Evolutionary conservation across 2,113 vertebrate species (phyloP).

Genomic region (Pionites leucogaster): DNA sequence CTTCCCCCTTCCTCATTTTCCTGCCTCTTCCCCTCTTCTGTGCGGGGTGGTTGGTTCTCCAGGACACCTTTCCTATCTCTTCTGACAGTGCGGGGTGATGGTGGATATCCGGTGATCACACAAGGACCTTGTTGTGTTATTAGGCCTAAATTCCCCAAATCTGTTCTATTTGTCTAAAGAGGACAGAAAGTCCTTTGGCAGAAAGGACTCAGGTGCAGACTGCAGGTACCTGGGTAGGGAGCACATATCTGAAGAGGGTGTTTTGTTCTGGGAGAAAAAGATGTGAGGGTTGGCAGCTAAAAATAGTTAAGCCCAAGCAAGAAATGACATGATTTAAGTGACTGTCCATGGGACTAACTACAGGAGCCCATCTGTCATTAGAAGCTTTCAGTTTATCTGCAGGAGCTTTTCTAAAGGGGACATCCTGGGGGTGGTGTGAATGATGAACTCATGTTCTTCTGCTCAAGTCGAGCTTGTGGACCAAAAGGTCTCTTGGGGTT

Average conservation of each 20-base stretch:
- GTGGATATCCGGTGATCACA: neutral
- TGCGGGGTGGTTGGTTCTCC: rapidly evolving
- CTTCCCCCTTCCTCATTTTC: neutral
- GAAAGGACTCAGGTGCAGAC: neutral
- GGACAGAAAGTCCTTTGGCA: neutral
- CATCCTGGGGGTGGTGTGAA: neutral
- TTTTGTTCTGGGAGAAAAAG: neutral
- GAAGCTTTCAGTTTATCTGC: neutral
- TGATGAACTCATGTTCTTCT: rapidly evolving
- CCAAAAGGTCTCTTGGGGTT: neutral
- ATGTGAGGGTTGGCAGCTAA: neutral
- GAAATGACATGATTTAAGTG: neutral
- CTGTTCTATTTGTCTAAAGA: neutral
- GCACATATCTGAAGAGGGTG: neutral
- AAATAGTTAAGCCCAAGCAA: neutral
- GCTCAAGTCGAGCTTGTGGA: neutral
- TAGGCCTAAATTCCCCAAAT: neutral
- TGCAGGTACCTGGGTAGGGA: neutral
- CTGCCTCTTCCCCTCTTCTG: neutral
- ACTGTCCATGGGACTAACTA: neutral
- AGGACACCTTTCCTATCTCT: neutral
- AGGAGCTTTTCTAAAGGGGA: neutral
- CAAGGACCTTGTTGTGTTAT: neutral
- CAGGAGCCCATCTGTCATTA: neutral
- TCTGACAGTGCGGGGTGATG: neutral